These are phyloP conservation scores for Metallyticus violacea DNA, from an alignment of 2,888 invertebrate species.

Conservation along the genomic window DNA sequence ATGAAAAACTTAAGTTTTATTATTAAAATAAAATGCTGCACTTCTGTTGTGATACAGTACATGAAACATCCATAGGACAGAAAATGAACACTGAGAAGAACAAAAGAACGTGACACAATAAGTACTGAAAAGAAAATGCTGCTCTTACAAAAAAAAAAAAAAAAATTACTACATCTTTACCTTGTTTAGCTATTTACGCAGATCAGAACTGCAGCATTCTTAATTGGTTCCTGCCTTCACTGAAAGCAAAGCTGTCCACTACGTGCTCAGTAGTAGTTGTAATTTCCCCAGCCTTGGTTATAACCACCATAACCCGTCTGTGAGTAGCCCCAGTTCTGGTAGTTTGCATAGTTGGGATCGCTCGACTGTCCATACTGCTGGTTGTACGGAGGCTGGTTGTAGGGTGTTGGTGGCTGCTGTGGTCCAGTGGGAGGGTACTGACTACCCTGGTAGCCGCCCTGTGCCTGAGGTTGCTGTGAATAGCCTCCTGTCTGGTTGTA, in stretches of 20 bases:
- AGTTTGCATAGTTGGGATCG: slow-evolving; percentile 55
- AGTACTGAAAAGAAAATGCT: background rate
- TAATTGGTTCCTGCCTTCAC: background rate
- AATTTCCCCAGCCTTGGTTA: slow-evolving; percentile 58
- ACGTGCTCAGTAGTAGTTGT: slow-evolving; percentile 44
- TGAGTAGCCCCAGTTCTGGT: slow-evolving; percentile 59
- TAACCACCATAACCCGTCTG: slow-evolving; percentile 56
- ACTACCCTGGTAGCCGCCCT: slow-evolving; percentile 50
- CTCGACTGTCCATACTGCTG: slow-evolving; percentile 53
- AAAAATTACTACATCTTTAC: no score
- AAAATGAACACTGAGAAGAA: background rate
- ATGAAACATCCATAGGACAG: background rate
- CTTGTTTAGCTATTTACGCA: background rate
- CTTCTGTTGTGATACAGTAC: background rate
- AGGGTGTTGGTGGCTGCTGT: slow-evolving; percentile 29
- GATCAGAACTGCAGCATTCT: background rate
- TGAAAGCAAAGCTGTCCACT: background rate
- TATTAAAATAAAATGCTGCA: background rate
- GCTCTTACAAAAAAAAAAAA: no score
- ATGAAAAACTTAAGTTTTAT: background rate
- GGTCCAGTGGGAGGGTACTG: slow-evolving; percentile 31
- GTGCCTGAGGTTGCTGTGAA: slow-evolving; percentile 42
- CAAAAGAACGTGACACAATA: background rate
- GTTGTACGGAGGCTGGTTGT: slow-evolving; percentile 38
- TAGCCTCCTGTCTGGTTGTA: slow-evolving; percentile 24